These are phyloP conservation scores for Meteorus sp. DNA, from an alignment of 1,140 invertebrate genomes.

Conservation along the genomic window DNA sequence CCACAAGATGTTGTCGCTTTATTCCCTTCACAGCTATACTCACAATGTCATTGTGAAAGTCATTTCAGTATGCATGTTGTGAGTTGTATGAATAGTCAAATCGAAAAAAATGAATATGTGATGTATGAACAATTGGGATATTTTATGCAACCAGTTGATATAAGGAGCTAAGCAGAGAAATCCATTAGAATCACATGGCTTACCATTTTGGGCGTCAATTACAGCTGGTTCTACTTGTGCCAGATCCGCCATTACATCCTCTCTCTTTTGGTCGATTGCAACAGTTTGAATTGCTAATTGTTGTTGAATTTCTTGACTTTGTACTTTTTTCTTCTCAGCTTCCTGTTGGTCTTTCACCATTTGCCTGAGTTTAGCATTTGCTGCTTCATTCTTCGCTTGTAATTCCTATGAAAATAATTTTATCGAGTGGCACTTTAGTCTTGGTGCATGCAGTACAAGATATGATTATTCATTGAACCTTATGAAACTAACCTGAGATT, in stretches of 20 bases:
- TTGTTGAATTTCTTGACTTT: slow-evolving; percentile 96
- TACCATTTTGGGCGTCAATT: slow-evolving; percentile 96
- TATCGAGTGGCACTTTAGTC: not conserved
- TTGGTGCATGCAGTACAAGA: too few species aligned
- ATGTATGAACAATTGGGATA: not conserved
- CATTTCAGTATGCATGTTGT: not conserved
- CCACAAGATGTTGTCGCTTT: slow-evolving; percentile 94
- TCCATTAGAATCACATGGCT: slow-evolving; percentile 29
- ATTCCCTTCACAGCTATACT: slow-evolving; percentile 90
- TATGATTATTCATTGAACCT: not conserved
- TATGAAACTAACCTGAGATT: slow-evolving; percentile 69
- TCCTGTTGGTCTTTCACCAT: slow-evolving; percentile 99
- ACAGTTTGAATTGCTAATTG: slow-evolving; percentile 87
- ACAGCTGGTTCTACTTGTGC: slow-evolving; percentile 98
- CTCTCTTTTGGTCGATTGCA: slow-evolving; percentile 89
- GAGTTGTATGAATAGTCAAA: slow-evolving; percentile 2
- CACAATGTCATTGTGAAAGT: slow-evolving; percentile 27
- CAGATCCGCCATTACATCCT: slow-evolving; percentile 92
- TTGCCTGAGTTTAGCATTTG: slow-evolving; percentile 96
- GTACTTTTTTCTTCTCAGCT: slow-evolving; percentile 98
- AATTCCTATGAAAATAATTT: slow-evolving; percentile 68
- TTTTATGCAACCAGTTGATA: too few species aligned
- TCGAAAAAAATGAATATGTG: slow-evolving; percentile 1
- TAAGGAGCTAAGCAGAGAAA: not conserved
- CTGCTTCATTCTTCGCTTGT: slow-evolving; percentile 98